phyloP scores from a whole-genome alignment of 2,113 vertebrate species.

The Herpailurus yagouaroundi region DNA sequence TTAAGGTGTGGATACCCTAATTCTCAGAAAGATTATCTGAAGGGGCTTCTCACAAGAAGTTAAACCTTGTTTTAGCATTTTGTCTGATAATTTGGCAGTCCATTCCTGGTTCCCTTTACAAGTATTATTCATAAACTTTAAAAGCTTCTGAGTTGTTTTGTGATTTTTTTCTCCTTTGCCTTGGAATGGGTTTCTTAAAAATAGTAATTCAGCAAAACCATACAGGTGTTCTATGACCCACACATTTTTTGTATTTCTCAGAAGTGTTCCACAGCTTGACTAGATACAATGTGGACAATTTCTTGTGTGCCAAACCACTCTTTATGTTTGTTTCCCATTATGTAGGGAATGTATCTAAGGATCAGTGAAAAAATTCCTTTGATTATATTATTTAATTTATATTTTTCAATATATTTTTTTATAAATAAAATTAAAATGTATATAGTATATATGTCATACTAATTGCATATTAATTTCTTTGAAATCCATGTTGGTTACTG shows the following conservation, averaged over 20 bases:
- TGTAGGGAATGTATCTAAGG: background rate
- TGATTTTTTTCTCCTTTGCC: background rate
- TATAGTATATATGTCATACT: background rate
- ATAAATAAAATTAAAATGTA: background rate
- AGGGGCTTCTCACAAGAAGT: slow-evolving; percentile 3
- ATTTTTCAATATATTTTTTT: background rate
- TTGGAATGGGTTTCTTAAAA: background rate
- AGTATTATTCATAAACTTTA: background rate
- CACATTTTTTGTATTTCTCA: background rate
- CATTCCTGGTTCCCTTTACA: background rate
- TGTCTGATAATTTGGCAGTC: background rate
- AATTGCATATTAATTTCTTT: background rate
- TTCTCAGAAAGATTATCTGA: background rate
- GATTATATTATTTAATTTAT: background rate
- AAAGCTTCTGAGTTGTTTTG: background rate
- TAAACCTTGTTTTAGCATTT: background rate
- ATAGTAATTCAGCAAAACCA: background rate
- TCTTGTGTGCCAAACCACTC: background rate
- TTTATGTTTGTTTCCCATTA: background rate
- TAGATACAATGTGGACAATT: background rate
- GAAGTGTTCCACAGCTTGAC: background rate
- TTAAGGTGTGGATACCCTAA: background rate
- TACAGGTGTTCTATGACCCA: background rate
- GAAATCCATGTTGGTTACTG: background rate
- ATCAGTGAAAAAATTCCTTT: background rate